Conservation (phyloP, 1,140 invertebrate genomes). For the Copidosoma floridanum region DNA sequence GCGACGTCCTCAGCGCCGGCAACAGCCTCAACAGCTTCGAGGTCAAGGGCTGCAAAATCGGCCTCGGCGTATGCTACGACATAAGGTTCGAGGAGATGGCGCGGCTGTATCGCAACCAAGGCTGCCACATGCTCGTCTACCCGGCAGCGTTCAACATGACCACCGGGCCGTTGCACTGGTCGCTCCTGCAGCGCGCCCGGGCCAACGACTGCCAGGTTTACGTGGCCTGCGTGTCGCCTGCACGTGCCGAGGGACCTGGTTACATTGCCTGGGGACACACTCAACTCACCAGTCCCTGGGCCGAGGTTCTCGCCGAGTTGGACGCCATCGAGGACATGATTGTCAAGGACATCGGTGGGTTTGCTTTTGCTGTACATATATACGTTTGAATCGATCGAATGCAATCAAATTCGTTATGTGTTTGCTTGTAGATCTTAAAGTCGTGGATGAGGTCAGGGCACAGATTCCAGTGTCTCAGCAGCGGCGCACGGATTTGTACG, state of each 20-base stretch:
- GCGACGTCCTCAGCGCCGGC: constrained; percentile 77
- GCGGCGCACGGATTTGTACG: constrained; percentile 78
- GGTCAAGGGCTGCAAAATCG: constrained; percentile 74
- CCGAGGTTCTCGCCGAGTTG: constrained; percentile 70
- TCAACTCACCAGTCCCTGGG: constrained; percentile 85
- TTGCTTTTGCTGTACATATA: too few relatives aligned
- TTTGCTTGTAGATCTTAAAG: constrained; percentile 64
- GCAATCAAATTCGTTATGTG: neutral
- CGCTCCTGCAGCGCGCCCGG: constrained; percentile 74
- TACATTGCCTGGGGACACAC: constrained; percentile 92
- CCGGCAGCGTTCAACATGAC: constrained; percentile 96
- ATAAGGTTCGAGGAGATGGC: constrained; percentile 89
- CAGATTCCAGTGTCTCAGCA: constrained; percentile 80
- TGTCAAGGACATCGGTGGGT: constrained; percentile 71
- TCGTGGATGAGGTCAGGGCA: constrained; percentile 71
- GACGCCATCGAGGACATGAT: constrained; percentile 71
- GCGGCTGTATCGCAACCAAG: constrained; percentile 73
- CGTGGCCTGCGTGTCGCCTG: constrained; percentile 74
- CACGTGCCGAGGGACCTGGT: constrained; percentile 66
- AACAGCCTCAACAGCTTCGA: constrained; percentile 74
- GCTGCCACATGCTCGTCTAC: constrained; percentile 82
- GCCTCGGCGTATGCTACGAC: constrained; percentile 93
- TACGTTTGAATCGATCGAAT: too few relatives aligned
- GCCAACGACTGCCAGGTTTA: constrained; percentile 88
- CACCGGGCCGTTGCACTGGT: constrained; percentile 91